These are phyloP conservation scores for Poecilus cupreus DNA, from an alignment of 2,888 invertebrate genomes.

Conservation along the genomic window DNA sequence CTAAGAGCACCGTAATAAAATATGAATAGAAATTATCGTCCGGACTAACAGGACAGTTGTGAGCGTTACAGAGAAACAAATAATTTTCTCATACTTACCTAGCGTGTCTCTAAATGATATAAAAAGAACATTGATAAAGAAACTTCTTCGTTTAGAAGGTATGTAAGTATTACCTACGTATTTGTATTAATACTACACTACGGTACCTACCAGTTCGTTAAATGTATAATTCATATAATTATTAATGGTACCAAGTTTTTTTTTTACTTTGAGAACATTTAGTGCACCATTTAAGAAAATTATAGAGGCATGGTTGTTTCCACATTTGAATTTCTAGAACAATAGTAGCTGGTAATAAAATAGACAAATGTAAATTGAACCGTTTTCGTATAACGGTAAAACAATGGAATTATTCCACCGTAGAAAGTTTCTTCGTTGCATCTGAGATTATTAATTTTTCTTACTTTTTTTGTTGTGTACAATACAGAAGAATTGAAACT, in stretches of 20 bases:
- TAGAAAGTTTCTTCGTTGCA: slow-evolving; percentile 45
- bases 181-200: slow-evolving; percentile 21
- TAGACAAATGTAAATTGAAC: slow-evolving; percentile 44
- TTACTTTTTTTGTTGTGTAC: not conserved
- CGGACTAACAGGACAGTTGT: slow-evolving; percentile 8
- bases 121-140: slow-evolving; percentile 46
- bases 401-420: slow-evolving; percentile 46
- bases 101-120: slow-evolving; percentile 46
- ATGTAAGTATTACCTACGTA: slow-evolving; percentile 22
- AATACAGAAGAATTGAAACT: slow-evolving; percentile 4
- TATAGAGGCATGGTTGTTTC: slow-evolving; percentile 48
- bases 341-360: slow-evolving; percentile 45
- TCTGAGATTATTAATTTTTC: slow-evolving; percentile 39
- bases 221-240: slow-evolving; percentile 50
- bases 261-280: slow-evolving; percentile 52
- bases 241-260: slow-evolving; percentile 37
- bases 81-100: slow-evolving; percentile 32
- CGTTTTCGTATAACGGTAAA: slow-evolving; percentile 37
- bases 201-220: slow-evolving; percentile 27
- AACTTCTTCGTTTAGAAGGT: slow-evolving; percentile 29
- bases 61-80: slow-evolving; percentile 11
- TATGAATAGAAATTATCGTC: slow-evolving; percentile 12
- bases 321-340: slow-evolving; percentile 56
- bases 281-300: slow-evolving; percentile 49
- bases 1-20: not conserved